Percentiles rank a stretch among this genome's conserved stretches.
These are phyloP conservation scores for Zingel zingel DNA, from an alignment of 2,113 vertebrate genomes.

Conservation along the genomic window DNA sequence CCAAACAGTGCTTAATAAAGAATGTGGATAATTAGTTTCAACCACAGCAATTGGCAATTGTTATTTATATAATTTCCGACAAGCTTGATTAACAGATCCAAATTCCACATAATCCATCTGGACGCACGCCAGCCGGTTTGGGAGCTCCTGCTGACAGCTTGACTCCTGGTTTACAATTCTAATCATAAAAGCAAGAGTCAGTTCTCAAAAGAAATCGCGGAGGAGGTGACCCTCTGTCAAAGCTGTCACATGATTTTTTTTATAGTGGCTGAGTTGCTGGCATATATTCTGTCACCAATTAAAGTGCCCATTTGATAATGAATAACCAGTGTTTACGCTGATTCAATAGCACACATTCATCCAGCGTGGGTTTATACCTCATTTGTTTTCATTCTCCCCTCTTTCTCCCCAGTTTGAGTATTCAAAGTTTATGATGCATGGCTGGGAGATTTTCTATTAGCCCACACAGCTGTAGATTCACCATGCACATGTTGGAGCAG, in stretches of 20 bases:
- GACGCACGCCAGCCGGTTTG: constrained; percentile 22
- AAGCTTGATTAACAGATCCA: constrained; percentile 69
- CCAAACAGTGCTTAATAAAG: constrained; percentile 62
- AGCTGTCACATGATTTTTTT: constrained; percentile 50
- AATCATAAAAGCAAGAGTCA: constrained; percentile 19
- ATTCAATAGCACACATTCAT: constrained; percentile 55
- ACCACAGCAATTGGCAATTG: constrained; percentile 51
- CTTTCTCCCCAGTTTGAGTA: constrained; percentile 55
- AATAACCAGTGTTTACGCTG: constrained; percentile 62
- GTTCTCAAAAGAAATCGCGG: constrained; percentile 33
- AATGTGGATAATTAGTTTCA: constrained; percentile 67
- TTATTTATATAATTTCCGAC: constrained; percentile 68
- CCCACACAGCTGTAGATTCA: constrained; percentile 38
- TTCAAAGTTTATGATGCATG: constrained; percentile 62
- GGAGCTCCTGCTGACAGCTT: constrained; percentile 36
- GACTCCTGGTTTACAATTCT: constrained; percentile 47
- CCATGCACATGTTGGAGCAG: constrained; percentile 18
- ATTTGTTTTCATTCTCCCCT: constrained; percentile 64
- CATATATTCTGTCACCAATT: constrained; percentile 54
- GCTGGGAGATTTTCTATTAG: constrained; percentile 59
- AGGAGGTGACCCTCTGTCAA: constrained; percentile 48
- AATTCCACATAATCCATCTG: constrained; percentile 64
- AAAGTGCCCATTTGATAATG: constrained; percentile 61
- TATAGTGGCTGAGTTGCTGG: constrained; percentile 2
- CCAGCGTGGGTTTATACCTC: constrained; percentile 52